A percentile compares a stretch with the other conserved stretches of the same genome.
These are phyloP conservation scores for Dendrocincla tyrannina DNA, from an alignment of 2,797 vertebrate species.

Conservation along the genomic window DNA sequence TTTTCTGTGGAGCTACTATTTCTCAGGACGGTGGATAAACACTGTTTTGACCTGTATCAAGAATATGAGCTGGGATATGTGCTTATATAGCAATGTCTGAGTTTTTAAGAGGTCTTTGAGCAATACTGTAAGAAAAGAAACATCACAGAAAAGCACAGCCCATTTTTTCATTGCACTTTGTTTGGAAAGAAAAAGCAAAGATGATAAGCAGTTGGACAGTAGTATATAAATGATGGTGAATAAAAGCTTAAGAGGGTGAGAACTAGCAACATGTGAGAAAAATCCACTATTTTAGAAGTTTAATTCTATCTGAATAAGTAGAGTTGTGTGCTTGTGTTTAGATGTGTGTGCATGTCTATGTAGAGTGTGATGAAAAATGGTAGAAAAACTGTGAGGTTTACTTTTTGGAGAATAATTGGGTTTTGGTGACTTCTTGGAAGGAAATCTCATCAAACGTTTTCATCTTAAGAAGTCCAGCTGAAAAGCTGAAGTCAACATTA, in stretches of 20 bases:
- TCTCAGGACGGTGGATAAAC: neutral
- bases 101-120: neutral
- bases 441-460: neutral
- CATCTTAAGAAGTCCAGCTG: neutral
- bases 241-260: neutral
- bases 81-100: neutral
- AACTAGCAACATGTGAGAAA: neutral
- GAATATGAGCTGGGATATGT: neutral
- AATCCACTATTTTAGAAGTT: neutral
- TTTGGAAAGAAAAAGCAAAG: neutral
- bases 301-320: neutral
- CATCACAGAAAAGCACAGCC: neutral
- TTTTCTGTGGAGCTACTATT: neutral
- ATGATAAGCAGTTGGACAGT: neutral
- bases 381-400: neutral
- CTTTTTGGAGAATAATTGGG: neutral
- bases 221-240: neutral
- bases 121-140: neutral
- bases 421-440: neutral
- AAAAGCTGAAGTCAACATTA: neutral
- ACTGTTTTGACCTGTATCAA: neutral
- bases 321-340: neutral
- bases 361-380: neutral
- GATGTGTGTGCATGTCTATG: neutral
- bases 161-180: neutral